A percentile compares a stretch with the other conserved stretches of the same genome.
phyloP scores from a whole-genome alignment of 2,888 invertebrate species.

The Caenorhabditis sp. region DNA sequence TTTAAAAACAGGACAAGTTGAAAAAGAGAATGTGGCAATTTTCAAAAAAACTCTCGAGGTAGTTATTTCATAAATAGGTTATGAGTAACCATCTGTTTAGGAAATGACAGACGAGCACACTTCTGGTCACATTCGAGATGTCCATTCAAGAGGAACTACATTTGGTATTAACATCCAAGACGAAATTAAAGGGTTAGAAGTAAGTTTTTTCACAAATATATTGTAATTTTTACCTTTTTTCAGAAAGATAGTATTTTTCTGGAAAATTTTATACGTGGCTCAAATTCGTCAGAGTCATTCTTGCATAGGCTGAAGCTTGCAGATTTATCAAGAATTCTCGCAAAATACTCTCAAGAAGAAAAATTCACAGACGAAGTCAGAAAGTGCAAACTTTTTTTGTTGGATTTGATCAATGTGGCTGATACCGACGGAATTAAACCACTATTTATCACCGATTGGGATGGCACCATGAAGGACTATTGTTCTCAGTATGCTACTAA shows the following conservation, averaged over 20 bases:
- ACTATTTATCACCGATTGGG: slow-evolving; percentile 82
- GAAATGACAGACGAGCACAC: slow-evolving; percentile 70
- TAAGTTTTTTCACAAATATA: slow-evolving; percentile 21
- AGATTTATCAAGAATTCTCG: slow-evolving; percentile 67
- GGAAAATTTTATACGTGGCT: slow-evolving; percentile 23
- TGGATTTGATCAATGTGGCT: slow-evolving; percentile 60
- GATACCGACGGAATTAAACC: slow-evolving; percentile 60
- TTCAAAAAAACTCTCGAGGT: slow-evolving; percentile 61
- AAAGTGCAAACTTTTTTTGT: slow-evolving; percentile 68
- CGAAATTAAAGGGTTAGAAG: slow-evolving; percentile 78
- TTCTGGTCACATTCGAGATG: slow-evolving; percentile 64
- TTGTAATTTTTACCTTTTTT: slow-evolving; percentile 11
- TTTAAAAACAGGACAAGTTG: slow-evolving; percentile 48
- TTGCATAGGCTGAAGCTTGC: slow-evolving; percentile 29
- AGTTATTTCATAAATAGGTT: slow-evolving; percentile 2
- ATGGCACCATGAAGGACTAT: slow-evolving; percentile 83
- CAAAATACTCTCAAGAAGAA: slow-evolving; percentile 68
- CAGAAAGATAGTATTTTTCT: slow-evolving; percentile 77
- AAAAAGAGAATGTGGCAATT: slow-evolving; percentile 52
- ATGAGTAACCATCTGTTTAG: slow-evolving; percentile 62
- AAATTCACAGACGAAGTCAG: slow-evolving; percentile 68
- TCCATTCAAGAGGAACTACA: slow-evolving; percentile 69
- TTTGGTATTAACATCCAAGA: slow-evolving; percentile 79
- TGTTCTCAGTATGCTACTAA: slow-evolving; percentile 82
- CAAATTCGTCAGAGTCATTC: slow-evolving; percentile 16